Evolutionary conservation across 2,113 vertebrate species (phyloP).

Genomic region (Festucalex cinctus): DNA sequence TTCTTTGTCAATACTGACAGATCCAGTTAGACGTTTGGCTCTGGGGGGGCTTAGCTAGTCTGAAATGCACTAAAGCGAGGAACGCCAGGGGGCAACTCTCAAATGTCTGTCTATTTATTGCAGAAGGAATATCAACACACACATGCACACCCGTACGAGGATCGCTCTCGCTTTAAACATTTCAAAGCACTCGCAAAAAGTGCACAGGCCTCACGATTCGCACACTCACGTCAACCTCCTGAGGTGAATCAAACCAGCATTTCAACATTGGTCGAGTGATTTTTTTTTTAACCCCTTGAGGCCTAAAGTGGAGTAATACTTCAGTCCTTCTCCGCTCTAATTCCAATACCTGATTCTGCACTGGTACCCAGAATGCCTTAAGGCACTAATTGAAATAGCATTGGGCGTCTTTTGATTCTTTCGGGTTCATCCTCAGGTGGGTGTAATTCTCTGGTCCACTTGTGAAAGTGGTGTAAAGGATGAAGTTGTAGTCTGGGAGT

Average conservation of each 20-base stretch:
- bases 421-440: slow-evolving; percentile 40
- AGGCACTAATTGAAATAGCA: slow-evolving; percentile 39
- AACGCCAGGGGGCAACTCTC: slow-evolving; percentile 51
- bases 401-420: slow-evolving; percentile 46
- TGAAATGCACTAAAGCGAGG: slow-evolving; percentile 58
- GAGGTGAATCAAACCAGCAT: slow-evolving; percentile 43
- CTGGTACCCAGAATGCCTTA: slow-evolving; percentile 33
- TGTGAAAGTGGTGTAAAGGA: slow-evolving; percentile 44
- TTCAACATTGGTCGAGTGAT: slow-evolving; percentile 28
- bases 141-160: slow-evolving; percentile 11
- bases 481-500: slow-evolving; percentile 37
- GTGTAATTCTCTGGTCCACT: slow-evolving; percentile 41
- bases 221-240: slow-evolving; percentile 36
- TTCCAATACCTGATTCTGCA: slow-evolving; percentile 29
- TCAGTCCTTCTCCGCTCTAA: slow-evolving; percentile 31
- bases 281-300: slow-evolving; percentile 51
- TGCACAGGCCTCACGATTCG: slow-evolving; percentile 31
- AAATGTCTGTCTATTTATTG: slow-evolving; percentile 61
- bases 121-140: slow-evolving; percentile 38
- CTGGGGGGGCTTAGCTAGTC: slow-evolving; percentile 49
- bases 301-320: slow-evolving; percentile 27
- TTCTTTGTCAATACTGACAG: slow-evolving; percentile 59
- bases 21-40: slow-evolving; percentile 62
- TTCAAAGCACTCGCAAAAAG: slow-evolving; percentile 30
- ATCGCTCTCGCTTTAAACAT: slow-evolving; percentile 11